Percentiles rank a stretch among this genome's conserved stretches.
These are phyloP conservation scores for Zygaena filipendulae DNA, from an alignment of 2,888 invertebrate species.

Conservation along the genomic window DNA sequence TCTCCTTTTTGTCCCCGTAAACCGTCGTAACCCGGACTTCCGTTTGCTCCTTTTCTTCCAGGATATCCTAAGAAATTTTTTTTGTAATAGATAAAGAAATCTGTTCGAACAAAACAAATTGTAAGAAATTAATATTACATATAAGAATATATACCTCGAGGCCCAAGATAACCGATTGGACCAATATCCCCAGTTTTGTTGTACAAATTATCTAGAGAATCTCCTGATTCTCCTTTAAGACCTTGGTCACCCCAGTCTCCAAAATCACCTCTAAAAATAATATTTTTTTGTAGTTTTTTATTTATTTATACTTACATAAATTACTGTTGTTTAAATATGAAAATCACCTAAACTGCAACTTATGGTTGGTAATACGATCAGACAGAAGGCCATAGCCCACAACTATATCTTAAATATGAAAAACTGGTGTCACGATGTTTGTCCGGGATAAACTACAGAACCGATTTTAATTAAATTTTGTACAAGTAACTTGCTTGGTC, in stretches of 20 bases:
- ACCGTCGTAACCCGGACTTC: conserved; percentile 43
- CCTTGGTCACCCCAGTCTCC: conserved; percentile 61
- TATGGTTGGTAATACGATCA: no score
- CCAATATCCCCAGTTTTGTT: conserved; percentile 42
- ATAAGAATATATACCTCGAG: neutral
- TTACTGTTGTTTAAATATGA: no score
- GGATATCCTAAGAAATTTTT: conserved; percentile 21
- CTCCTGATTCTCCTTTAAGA: conserved; percentile 39
- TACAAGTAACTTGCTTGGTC: no score
- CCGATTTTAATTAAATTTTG: neutral
- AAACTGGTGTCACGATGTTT: no score
- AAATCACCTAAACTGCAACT: no score
- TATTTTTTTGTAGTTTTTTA: no score
- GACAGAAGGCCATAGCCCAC: no score
- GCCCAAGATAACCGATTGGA: neutral
- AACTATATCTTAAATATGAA: no score
- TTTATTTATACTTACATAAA: neutral
- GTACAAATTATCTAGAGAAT: conserved; percentile 29
- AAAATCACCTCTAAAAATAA: conserved; percentile 34
- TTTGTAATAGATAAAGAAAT: no score
- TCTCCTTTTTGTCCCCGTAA: conserved; percentile 38
- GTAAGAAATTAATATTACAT: neutral
- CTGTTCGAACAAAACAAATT: no score
- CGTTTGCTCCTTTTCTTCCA: conserved; percentile 38
- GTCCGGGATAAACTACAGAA: neutral